Base-by-base conservation (phyloP, 2,797 vertebrate species). In the Lagorchestes hirsutus region DNA sequence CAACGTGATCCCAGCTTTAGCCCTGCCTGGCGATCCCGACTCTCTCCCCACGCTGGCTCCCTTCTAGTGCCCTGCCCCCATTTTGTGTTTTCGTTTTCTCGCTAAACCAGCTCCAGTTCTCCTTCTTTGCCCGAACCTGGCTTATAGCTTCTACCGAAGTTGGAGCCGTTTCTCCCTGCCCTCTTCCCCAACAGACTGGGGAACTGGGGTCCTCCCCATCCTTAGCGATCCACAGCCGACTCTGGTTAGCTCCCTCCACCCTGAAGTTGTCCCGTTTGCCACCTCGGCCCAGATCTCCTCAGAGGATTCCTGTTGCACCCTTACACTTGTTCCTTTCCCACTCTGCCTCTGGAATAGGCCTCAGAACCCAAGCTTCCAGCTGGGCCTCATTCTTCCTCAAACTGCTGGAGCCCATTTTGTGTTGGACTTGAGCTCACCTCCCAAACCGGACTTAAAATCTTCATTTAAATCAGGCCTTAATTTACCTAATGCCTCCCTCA, bases 321-420 rank as follows among this genome's bases (percentile, higher is more conserved):
- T 87, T 54, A 57, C 59, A 96, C 58, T 34, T 91, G 95, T 95
- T 28, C 90, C 54, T 57, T 92, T 57, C 28, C 92, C 91, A 82
- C 90, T 92, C 82, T 96, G 93, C 94, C 93, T 58, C 56, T 90
- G 92, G 54, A 82, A 92, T 95, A 95, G 92, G 92, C 93, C 90
- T 95, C 56, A 57, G 74, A 91, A 62, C 58, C 93, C 59, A 94
- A 29, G 24, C 56, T 91, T 58, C 95, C 50, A 90, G 52, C 58
- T 93, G 92, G 91, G 93, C 57, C 55, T 95, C 92, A 67, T 91
- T 94, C 67, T 93, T 95, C 97, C 96, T 57, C 82, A 95, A 94
- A 90, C 92, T 54, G 92, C 92, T 91, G 50, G 54, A 62, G 91
- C 94, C 40, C 50, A 91, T 14, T 90, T 96, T 93, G 95, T 90